Base-by-base conservation (phyloP, 2,113 vertebrate genomes). In the Lethenteron reissneri region DNA sequence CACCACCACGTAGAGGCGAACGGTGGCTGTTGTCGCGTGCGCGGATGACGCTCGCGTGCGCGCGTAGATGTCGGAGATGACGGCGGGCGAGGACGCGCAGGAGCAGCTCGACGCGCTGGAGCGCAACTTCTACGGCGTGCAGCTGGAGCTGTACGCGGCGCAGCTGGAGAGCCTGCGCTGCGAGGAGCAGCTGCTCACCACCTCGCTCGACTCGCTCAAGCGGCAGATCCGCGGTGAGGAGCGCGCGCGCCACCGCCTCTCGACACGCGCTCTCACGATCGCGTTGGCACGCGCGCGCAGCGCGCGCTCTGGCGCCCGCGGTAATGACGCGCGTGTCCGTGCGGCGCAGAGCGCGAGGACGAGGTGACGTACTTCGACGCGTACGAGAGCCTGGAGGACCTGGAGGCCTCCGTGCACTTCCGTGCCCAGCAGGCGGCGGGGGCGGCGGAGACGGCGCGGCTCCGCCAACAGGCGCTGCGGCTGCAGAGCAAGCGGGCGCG, bases 361-460 rank as follows among this genome's bases (percentile, higher is more conserved):
- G 91, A 97, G 79, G 91, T 96, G 70, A 88, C 95, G 0, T 99
- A 99, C 77, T 97, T 97, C 17, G 94, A 99, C 73, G 87, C 94
- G 69, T 92, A 88, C 0, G 94, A 99, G 81, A 95, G 87, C 78
- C 89, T 94, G 70, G 94, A 99, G 73, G 41, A 41, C 41, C 41
- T 41, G 41, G 41, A 41, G 41, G 41, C 41, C 6, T 41, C 41
- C 41, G 41, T 41, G 41, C 41, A 41, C 41, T 41, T 41, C 41
- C 41, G 41, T 7, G 94, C 94, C 76, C 92, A 97, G 89, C 85
- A 83, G 76, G 85, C 83, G 71, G 84, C 81, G 9, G 89, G 91
- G 12, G 71, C 79, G 0, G 83, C 85, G 12, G 90, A 95, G 21
- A 77, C 94, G 1, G 72, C 80, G 57, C 81, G 84, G 73, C 83